Base-by-base conservation (phyloP, 2,888 invertebrate species). In the Abrostola tripartita region DNA sequence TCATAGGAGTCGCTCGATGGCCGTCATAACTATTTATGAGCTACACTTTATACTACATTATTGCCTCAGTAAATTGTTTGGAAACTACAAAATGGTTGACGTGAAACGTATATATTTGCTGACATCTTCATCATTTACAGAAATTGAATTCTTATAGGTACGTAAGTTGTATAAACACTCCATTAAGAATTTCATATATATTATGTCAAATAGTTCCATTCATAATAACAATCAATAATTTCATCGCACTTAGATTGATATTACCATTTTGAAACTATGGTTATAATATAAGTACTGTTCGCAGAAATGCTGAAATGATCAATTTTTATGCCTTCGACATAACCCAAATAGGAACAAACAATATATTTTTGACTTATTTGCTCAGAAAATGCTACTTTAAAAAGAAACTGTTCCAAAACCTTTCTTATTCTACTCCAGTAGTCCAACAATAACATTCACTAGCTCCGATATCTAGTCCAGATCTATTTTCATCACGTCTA, bases 401-500 rank as follows among this genome's bases (percentile, higher is more conserved):
- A 10, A 6, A 71, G 57, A 62, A 49, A 47, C 7, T 36, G 4
- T 50, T 44, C 14, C 9, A 35, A 55, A 55, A 44, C 12, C 24
- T 12, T 38, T 8, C n/a, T 5, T 6, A 10, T 0, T n/a, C 38
- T 49, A 7, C 11, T 61, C 8, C 9, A 49, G 41, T 51, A 38
- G 49, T 37, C 35, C 49, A 53, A 44, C 65, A 60, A 60, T 54
- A 72, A 63, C 57, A 53, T 61, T 11, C 7, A 38, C 56, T 37
- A 53, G 41, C 49, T 7, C 49, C 7, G 9, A 62, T 73, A 73
- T 73, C 74, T 73, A 73, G 65, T 54, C 6, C 60, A 62, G 61
- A 73, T 73, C 73, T 78, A 78, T 78, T 78, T 78, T 61, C 53
- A 64, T 72, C 69, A 75, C 65, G 64, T 68, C 65, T 80, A 72